These are phyloP conservation scores for Drosophila emarginata DNA, from an alignment of 2,888 invertebrate species.

Conservation along the genomic window DNA sequence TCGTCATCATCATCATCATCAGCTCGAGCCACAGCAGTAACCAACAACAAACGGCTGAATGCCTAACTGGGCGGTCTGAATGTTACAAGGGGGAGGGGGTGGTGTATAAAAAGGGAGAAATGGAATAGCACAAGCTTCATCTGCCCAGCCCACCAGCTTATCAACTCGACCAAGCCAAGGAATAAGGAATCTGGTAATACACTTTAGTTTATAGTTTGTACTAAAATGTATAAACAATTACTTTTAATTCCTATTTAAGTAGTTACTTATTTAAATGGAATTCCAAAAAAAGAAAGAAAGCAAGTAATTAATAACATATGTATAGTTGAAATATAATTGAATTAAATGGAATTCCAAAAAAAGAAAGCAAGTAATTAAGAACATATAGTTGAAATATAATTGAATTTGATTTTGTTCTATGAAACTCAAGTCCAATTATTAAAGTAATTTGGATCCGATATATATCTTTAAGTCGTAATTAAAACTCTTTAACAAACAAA, in stretches of 20 bases:
- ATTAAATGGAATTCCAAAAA: no score
- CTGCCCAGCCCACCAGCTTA: background rate
- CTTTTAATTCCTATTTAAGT: background rate
- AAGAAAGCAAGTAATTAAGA: no score
- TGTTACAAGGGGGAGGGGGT: background rate
- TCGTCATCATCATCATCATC: conserved; percentile 37
- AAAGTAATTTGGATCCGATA: no score
- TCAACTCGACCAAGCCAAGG: background rate
- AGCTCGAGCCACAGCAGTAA: conserved; percentile 20
- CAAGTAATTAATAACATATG: no score
- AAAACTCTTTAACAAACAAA: no score
- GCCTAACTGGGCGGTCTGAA: conserved; percentile 43
- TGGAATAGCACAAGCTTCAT: conserved; percentile 7
- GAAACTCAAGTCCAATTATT: no score
- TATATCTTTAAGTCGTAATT: no score
- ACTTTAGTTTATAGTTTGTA: background rate
- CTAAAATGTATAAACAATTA: background rate
- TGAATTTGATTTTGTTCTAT: no score
- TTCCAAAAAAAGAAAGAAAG: no score
- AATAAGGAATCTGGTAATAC: background rate
- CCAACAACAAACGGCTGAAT: conserved; percentile 36
- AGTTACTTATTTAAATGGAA: background rate
- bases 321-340: no score
- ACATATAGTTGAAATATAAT: no score
- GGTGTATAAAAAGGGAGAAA: background rate